Base-by-base conservation (phyloP, 2,797 vertebrate genomes). In the Labeo calbasu region DNA sequence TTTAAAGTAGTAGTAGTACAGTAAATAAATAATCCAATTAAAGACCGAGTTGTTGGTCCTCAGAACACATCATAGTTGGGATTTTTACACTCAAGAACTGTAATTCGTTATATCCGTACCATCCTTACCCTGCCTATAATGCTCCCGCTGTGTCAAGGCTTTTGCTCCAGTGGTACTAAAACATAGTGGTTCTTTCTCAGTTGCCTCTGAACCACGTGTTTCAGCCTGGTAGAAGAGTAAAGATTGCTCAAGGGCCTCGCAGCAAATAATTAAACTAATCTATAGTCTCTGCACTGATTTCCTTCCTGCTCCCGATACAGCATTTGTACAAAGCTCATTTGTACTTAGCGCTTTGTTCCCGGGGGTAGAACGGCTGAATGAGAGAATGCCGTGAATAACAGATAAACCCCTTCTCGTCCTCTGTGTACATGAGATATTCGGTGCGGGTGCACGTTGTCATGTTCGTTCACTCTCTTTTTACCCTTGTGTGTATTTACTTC, bases 401-500 rank as follows among this genome's bases (percentile, higher is more conserved):
- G 63, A 84, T 84, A 77, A 86, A 70, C 57, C 85, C 85, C 28
- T 12, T 21, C 40, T 40, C 8, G 32, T 78, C 53, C 63, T 80
- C 66, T 59, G 77, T 28, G 51, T 36, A 72, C 68, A 70, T 79
- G 66, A 79, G 66, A 77, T 84, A 78, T 84, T 84, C 40, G 46
- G 53, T 32, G 32, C 14, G 53, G 68, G 19, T 53, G 75, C 43
- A 25, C 53, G 32, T 73, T 70, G 68, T 77, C 88, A 81, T 65
- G 72, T 80, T 68, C 61, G 13, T 71, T 87, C 59, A 77, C 77
- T 78, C 73, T 65, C 55, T 40, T 28, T n/a, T 71, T 53, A 55
- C 68, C 81, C 61, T 68, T 46, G 51, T 40, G 78, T 81, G 65
- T 83, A 78, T 86, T 87, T 87, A 79, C 70, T 85, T 88, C 85